Percentiles rank a stretch among this genome's conserved stretches.
Conservation (phyloP, 2,113 vertebrate species). For the Cricetomys ansorgei region DNA sequence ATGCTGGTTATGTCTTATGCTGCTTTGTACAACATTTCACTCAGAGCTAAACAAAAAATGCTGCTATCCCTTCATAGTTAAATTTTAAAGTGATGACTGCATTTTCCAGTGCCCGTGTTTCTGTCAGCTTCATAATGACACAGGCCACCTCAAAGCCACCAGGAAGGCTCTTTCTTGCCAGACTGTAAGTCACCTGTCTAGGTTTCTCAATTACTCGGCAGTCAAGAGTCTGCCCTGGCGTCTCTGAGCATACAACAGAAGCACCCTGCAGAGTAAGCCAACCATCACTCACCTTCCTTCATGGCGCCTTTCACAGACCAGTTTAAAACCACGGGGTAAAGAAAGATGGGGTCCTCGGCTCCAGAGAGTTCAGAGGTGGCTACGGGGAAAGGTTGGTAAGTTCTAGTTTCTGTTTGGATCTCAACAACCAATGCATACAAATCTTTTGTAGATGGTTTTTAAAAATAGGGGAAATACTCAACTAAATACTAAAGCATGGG, state of each 20-base stretch:
- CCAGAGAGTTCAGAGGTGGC: slow-evolving; percentile 82
- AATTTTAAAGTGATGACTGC: background rate
- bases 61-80: background rate
- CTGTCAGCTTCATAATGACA: background rate
- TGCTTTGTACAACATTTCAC: slow-evolving; percentile 13
- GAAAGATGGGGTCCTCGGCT: slow-evolving; percentile 86
- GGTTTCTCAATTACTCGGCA: background rate
- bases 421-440: slow-evolving; percentile 34
- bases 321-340: slow-evolving; percentile 90
- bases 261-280: background rate
- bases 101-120: slow-evolving; percentile 36
- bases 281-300: slow-evolving; percentile 86
- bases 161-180: background rate
- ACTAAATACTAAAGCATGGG: background rate
- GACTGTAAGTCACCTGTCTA: background rate
- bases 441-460: background rate
- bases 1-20: background rate
- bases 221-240: background rate
- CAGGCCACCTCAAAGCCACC: background rate
- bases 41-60: slow-evolving; percentile 20
- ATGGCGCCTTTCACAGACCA: slow-evolving; percentile 87
- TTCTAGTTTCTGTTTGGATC: slow-evolving; percentile 51
- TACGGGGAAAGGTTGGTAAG: slow-evolving; percentile 71
- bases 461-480: slow-evolving; percentile 21
- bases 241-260: background rate